phyloP scores from a whole-genome alignment of 2,113 vertebrate species.

The Amblyornis subalaris region DNA sequence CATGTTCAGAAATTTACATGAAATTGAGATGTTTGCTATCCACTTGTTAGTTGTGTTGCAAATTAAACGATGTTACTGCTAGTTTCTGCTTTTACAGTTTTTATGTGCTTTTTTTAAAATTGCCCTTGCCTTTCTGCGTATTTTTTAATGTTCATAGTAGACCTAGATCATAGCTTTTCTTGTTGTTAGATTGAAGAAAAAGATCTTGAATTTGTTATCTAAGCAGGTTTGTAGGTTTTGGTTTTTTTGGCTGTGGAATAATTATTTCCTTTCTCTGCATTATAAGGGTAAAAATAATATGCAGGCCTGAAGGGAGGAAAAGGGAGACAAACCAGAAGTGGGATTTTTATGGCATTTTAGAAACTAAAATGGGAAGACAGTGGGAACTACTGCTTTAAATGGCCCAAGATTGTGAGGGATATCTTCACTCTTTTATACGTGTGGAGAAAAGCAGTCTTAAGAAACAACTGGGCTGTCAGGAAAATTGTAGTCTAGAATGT shows the following conservation, averaged over 20 bases:
- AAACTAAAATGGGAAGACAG: not conserved
- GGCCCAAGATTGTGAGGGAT: not conserved
- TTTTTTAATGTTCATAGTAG: not conserved
- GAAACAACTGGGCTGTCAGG: not conserved
- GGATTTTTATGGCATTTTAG: not conserved
- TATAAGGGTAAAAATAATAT: not conserved
- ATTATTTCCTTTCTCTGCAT: not conserved
- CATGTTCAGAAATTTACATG: not conserved
- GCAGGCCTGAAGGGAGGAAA: not conserved
- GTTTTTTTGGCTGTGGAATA: not conserved
- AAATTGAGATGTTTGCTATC: not conserved
- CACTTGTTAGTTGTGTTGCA: not conserved
- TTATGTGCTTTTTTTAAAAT: not conserved
- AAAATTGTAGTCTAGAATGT: not conserved
- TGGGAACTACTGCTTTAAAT: not conserved
- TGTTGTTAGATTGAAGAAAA: not conserved
- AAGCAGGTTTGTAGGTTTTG: not conserved
- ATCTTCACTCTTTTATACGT: not conserved
- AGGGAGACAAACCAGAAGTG: not conserved
- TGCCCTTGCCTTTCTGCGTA: not conserved
- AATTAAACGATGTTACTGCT: not conserved
- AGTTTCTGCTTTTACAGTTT: not conserved
- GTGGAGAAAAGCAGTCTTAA: not conserved
- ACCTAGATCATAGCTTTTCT: not conserved
- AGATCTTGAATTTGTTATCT: not conserved